phyloP scores from a whole-genome alignment of 2,888 invertebrate genomes.

The Scrobipalpa costella region DNA sequence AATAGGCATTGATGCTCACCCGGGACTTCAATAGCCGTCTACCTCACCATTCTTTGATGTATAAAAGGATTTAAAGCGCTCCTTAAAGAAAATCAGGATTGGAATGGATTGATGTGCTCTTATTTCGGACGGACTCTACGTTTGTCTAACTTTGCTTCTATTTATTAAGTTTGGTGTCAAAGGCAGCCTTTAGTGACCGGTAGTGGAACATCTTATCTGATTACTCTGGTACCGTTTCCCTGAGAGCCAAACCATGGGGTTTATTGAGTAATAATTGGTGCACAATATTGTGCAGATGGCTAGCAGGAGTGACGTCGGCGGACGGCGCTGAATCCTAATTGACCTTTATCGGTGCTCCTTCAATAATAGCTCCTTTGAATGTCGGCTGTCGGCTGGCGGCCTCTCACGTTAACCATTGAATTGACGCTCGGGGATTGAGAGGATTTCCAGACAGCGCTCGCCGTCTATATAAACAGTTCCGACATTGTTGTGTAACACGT shows the following conservation, averaged over 20 bases:
- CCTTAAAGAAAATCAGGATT: conserved; percentile 61
- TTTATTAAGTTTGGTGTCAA: not conserved
- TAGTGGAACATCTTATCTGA: conserved; percentile 1
- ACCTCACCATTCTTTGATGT: conserved; percentile 68
- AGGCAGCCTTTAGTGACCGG: not conserved
- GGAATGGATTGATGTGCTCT: conserved; percentile 46
- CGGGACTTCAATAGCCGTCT: conserved; percentile 74
- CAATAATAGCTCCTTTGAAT: conserved; percentile 70
- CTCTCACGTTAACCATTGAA: conserved; percentile 62
- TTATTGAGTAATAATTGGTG: conserved; percentile 50
- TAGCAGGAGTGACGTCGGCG: conserved; percentile 41
- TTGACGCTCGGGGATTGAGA: conserved; percentile 63
- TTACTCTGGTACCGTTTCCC: not conserved
- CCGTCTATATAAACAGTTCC: conserved; percentile 46
- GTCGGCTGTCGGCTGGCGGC: conserved; percentile 45
- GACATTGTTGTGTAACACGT: conserved; percentile 46
- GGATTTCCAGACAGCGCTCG: conserved; percentile 59
- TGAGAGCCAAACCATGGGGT: conserved; percentile 27
- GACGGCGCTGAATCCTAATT: conserved; percentile 58
- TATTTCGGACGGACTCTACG: conserved; percentile 37
- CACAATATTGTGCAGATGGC: conserved; percentile 43
- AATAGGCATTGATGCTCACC: conserved; percentile 78
- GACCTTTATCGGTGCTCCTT: conserved; percentile 64
- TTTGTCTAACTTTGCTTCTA: not conserved
- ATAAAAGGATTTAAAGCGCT: conserved; percentile 70